These are phyloP conservation scores for Cryptophagus acutangulus DNA, from an alignment of 2,888 invertebrate genomes.

Conservation along the genomic window DNA sequence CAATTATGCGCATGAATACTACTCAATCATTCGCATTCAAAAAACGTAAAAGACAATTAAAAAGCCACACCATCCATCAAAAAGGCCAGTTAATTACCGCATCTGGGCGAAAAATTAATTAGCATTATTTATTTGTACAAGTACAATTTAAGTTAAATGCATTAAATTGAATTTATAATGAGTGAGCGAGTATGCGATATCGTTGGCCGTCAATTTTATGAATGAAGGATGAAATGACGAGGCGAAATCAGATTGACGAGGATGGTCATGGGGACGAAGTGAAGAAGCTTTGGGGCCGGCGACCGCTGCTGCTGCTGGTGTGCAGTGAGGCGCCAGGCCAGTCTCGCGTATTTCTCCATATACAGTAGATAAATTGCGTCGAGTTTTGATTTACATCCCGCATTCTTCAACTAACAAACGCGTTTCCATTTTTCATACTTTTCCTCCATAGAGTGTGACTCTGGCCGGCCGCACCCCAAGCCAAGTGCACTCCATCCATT, in stretches of 20 bases:
- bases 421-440: slow-evolving; percentile 46
- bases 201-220: too few relatives aligned
- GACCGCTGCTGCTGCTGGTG: slow-evolving; percentile 17
- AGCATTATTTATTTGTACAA: too few relatives aligned
- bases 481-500: slow-evolving; percentile 21
- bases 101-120: too few relatives aligned
- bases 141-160: too few relatives aligned
- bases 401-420: slow-evolving; percentile 47
- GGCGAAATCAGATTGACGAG: slow-evolving; percentile 17
- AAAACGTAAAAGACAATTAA: too few relatives aligned
- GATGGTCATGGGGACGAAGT: slow-evolving; percentile 17
- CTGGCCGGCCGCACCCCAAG: slow-evolving; percentile 24
- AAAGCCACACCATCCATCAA: too few relatives aligned
- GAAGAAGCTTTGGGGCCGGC: slow-evolving; percentile 10
- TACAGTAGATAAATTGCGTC: slow-evolving; percentile 48
- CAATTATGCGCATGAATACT: too few relatives aligned
- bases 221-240: slow-evolving; percentile 16
- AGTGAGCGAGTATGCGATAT: too few relatives aligned
- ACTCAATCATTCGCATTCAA: too few relatives aligned
- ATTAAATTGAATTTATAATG: too few relatives aligned
- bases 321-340: slow-evolving; percentile 41
- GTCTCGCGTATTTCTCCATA: slow-evolving; percentile 40
- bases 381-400: slow-evolving; percentile 49
- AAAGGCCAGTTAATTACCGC: too few relatives aligned
- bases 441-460: slow-evolving; percentile 22